Evolutionary conservation across 1,140 invertebrate genomes (phyloP).

Genomic region (Magallana ariakensis): DNA sequence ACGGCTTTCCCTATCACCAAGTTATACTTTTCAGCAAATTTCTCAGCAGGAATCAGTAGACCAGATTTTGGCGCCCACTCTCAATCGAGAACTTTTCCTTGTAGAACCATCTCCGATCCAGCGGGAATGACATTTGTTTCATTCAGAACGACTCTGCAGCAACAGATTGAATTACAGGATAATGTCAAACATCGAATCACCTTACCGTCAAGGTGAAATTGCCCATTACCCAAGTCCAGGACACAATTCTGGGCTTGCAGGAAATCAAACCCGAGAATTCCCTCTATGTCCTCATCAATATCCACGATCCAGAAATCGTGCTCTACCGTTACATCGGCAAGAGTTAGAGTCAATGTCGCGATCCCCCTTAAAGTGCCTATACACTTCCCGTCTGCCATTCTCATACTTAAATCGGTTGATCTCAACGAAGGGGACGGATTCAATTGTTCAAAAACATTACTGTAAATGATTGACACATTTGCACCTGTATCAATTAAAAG

Average conservation of each 20-base stretch:
- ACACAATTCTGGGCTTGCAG: constrained; percentile 9
- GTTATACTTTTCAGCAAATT: neutral
- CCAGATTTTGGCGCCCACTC: neutral
- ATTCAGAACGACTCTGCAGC: neutral
- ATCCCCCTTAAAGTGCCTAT: neutral
- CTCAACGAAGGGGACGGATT: neutral
- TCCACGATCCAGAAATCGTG: neutral
- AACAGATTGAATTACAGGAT: neutral
- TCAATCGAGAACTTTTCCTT: neutral
- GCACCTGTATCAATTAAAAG: neutral
- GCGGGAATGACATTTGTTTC: neutral
- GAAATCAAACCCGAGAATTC: constrained; percentile 8
- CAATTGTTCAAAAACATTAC: neutral
- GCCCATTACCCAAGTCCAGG: constrained; percentile 12
- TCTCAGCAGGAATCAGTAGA: neutral
- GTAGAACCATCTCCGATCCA: neutral
- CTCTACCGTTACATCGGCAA: neutral
- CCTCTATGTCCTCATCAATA: neutral
- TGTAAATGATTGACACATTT: neutral
- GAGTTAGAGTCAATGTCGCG: neutral
- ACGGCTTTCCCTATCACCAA: neutral
- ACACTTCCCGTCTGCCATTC: neutral
- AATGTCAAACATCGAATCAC: neutral
- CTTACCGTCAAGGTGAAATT: neutral
- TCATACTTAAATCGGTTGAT: neutral